Conservation (phyloP, 1,140 invertebrate species). For the Drosophila nasuta region DNA sequence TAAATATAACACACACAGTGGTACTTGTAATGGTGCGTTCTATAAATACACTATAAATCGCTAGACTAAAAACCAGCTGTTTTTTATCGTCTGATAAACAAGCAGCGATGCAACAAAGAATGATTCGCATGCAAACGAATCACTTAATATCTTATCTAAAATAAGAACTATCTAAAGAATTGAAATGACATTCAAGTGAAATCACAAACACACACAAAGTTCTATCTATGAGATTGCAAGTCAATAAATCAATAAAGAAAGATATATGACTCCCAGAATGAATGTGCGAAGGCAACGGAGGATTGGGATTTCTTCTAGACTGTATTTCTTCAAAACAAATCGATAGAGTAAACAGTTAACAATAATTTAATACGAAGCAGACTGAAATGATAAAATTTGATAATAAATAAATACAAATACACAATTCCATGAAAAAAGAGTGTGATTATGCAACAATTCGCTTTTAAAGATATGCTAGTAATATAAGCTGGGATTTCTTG, state of each 20-base stretch:
- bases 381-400: no score
- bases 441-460: not conserved
- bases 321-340: no score
- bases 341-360: no score
- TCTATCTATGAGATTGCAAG: not conserved
- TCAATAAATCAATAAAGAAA: no score
- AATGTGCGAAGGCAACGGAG: no score
- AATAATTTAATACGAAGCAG: no score
- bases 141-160: constrained; percentile 15
- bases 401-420: not conserved
- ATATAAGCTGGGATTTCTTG: not conserved
- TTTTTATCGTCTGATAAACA: constrained; percentile 24
- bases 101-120: constrained; percentile 4
- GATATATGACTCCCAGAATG: no score
- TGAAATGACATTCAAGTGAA: constrained; percentile 5
- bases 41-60: constrained; percentile 10
- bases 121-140: constrained; percentile 20
- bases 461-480: not conserved
- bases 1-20: constrained; percentile 10
- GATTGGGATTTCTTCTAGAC: no score
- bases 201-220: no score
- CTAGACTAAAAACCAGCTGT: constrained; percentile 24
- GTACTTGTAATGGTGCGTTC: not conserved
- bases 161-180: constrained; percentile 15
- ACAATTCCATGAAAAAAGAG: not conserved